Conservation (phyloP, 2,888 invertebrate species). For the Tachina grossa region DNA sequence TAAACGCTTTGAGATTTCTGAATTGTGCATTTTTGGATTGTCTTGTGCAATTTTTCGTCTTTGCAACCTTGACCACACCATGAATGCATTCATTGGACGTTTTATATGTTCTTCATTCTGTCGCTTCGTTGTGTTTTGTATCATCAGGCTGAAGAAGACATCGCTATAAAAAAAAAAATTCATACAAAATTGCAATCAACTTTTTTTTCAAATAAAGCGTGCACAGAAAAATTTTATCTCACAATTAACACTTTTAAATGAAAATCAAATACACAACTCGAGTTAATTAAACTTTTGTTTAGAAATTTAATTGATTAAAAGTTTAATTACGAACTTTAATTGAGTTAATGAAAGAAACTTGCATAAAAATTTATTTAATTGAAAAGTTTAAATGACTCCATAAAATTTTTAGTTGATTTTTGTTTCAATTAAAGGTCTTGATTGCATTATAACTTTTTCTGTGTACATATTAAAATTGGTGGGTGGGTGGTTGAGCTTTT, state of each 20-base stretch:
- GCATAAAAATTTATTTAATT: too few relatives aligned
- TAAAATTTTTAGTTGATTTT: too few relatives aligned
- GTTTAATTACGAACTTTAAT: too few relatives aligned
- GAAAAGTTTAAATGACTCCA: too few relatives aligned
- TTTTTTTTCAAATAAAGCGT: not conserved
- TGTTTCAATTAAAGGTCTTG: too few relatives aligned
- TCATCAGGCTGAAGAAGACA: constrained; percentile 83
- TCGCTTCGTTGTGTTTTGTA: constrained; percentile 83
- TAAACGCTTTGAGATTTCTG: constrained; percentile 96
- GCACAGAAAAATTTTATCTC: not conserved
- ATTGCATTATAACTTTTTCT: too few relatives aligned
- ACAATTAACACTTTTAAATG: too few relatives aligned
- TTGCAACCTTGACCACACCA: constrained; percentile 98
- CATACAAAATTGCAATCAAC: not conserved
- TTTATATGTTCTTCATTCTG: constrained; percentile 95
- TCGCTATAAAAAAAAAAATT: constrained; percentile 77
- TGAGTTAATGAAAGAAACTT: too few relatives aligned
- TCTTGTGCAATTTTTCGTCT: constrained; percentile 97
- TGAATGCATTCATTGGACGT: constrained; percentile 99
- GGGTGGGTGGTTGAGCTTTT: not conserved
- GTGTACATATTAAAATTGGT: too few relatives aligned
- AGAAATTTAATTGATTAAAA: too few relatives aligned
- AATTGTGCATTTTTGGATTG: constrained; percentile 99
- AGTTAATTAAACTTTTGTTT: too few relatives aligned
- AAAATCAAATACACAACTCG: too few relatives aligned